Conservation (phyloP, 2,113 vertebrate genomes). For the Syngnathus scovelli region DNA sequence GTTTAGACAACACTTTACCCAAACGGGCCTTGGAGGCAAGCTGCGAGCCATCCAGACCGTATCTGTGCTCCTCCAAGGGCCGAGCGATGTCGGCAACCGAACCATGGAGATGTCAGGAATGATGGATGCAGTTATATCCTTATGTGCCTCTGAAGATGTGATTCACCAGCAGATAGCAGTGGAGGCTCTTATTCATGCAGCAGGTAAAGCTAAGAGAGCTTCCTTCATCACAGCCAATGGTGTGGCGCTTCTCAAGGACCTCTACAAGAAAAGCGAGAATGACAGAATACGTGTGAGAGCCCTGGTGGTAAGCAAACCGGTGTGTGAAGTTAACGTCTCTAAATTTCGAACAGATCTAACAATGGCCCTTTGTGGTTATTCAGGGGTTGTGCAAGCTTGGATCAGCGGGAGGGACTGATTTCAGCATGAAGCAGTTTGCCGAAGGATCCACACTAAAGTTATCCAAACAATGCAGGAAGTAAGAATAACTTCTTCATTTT, state of each 20-base stretch:
- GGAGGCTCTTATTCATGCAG: constrained; percentile 90
- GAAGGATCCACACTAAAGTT: constrained; percentile 93
- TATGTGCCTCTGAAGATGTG: constrained; percentile 82
- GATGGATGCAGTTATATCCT: constrained; percentile 85
- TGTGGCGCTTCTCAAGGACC: constrained; percentile 89
- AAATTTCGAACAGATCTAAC: constrained; percentile 8
- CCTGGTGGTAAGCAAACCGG: constrained; percentile 79
- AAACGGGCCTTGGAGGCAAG: constrained; percentile 70
- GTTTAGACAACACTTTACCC: constrained; percentile 81
- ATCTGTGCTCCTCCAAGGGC: constrained; percentile 91
- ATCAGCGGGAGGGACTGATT: constrained; percentile 92
- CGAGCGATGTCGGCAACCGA: constrained; percentile 84
- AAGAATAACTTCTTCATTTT: constrained; percentile 43
- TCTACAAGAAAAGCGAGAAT: constrained; percentile 90
- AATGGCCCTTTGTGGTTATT: constrained; percentile 15
- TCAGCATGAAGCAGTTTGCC: constrained; percentile 99
- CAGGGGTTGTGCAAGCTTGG: constrained; percentile 97
- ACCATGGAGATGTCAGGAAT: constrained; percentile 88
- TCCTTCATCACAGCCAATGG: constrained; percentile 94
- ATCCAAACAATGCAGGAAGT: constrained; percentile 97
- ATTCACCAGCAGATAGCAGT: constrained; percentile 90
- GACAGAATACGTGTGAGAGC: constrained; percentile 94
- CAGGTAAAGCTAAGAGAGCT: constrained; percentile 91
- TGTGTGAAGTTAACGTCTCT: background rate
- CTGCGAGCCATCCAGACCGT: constrained; percentile 89